Conservation (phyloP, 2,888 invertebrate genomes). For the Terebella lapidaria region DNA sequence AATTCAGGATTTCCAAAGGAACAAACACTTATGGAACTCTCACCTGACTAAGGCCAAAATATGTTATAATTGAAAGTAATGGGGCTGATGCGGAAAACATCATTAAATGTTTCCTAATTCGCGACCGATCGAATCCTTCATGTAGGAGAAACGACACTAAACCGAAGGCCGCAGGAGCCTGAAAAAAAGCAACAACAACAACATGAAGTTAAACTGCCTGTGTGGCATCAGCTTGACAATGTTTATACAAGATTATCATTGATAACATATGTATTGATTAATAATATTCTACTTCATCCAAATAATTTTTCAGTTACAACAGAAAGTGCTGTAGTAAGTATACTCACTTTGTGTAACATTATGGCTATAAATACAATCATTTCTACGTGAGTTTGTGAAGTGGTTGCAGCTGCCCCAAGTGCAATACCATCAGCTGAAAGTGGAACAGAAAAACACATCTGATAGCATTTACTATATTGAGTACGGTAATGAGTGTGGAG, state of each 20-base stretch:
- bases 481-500: no score
- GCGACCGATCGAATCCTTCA: conserved; percentile 83
- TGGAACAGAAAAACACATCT: background rate
- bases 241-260: no score
- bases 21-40: no score
- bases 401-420: conserved; percentile 94
- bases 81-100: conserved; percentile 93
- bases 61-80: conserved; percentile 80
- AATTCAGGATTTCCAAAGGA: no score
- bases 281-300: no score
- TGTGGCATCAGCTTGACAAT: no score
- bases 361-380: conserved; percentile 97
- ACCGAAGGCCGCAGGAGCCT: conserved; percentile 97
- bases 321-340: no score
- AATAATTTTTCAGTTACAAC: no score
- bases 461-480: no score
- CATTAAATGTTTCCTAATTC: conserved; percentile 82
- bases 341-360: conserved; percentile 85
- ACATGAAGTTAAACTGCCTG: no score
- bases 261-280: no score
- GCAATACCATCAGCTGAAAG: conserved; percentile 87
- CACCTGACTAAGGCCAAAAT: conserved; percentile 79
- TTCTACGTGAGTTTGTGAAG: conserved; percentile 92
- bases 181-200: conserved; percentile 10
- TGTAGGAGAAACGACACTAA: conserved; percentile 94